These are phyloP conservation scores for Eospalax fontanierii DNA, from an alignment of 2,797 vertebrate species.

Conservation along the genomic window DNA sequence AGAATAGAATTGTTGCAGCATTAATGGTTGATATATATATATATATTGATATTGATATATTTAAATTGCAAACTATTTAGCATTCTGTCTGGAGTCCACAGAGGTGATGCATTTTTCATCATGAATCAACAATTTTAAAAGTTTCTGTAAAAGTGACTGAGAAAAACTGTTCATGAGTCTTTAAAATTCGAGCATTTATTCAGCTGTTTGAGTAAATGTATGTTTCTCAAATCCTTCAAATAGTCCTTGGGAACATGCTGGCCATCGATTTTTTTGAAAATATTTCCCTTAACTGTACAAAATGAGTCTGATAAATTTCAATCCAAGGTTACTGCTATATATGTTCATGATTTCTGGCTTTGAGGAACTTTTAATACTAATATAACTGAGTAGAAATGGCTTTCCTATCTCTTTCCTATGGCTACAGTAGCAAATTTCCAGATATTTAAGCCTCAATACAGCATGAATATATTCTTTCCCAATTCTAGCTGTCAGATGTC, in stretches of 20 bases:
- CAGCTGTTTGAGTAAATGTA: neutral
- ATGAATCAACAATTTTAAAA: neutral
- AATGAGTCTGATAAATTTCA: conserved; percentile 26
- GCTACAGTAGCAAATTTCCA: neutral
- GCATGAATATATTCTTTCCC: neutral
- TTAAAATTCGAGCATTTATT: conserved; percentile 15
- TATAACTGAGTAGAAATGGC: neutral
- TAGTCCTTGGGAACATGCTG: neutral
- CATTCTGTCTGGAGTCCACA: neutral
- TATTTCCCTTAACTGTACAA: neutral
- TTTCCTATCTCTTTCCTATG: neutral
- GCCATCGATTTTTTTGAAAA: conserved; percentile 15
- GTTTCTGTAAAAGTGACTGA: neutral
- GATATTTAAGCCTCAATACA: neutral
- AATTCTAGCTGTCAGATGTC: neutral
- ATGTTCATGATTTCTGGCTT: conserved; percentile 42
- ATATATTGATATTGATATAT: too few species aligned
- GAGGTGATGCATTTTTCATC: neutral
- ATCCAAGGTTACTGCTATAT: neutral
- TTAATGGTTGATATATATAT: too few species aligned
- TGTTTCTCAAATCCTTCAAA: neutral
- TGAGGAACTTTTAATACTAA: neutral
- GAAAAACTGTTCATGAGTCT: neutral
- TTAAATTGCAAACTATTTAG: too few species aligned
- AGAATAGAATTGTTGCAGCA: neutral